Conservation (phyloP, 1,140 invertebrate genomes). For the Archivesica marissinica region DNA sequence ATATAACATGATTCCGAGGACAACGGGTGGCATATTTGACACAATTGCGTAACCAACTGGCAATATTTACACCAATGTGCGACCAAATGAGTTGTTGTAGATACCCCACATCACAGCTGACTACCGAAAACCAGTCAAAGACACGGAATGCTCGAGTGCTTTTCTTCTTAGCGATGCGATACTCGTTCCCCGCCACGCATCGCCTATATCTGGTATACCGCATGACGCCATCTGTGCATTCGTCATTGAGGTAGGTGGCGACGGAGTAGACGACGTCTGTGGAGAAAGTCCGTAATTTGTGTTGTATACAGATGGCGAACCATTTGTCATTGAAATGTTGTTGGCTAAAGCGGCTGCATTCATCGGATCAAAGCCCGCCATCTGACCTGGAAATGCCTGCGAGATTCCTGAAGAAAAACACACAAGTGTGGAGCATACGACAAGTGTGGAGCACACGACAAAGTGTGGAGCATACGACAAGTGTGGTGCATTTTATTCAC, state of each 20-base stretch:
- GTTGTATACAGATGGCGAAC: constrained; percentile 68
- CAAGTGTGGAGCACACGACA: too few species aligned
- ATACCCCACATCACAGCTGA: not conserved
- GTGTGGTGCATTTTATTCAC: too few species aligned
- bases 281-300: constrained; percentile 72
- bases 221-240: constrained; percentile 89
- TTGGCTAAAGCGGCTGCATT: constrained; percentile 73
- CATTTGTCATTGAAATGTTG: constrained; percentile 71
- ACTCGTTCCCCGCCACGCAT: constrained; percentile 84
- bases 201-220: constrained; percentile 88
- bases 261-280: constrained; percentile 71
- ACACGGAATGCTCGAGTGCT: constrained; percentile 84
- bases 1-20: too few species aligned
- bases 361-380: constrained; percentile 70
- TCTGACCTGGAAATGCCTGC: constrained; percentile 72
- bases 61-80: too few species aligned
- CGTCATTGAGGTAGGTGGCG: constrained; percentile 72
- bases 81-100: too few species aligned
- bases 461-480: too few species aligned
- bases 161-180: constrained; percentile 84
- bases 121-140: constrained; percentile 77
- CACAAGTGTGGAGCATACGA: too few species aligned
- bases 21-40: too few species aligned
- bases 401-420: constrained; percentile 56
- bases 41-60: too few species aligned